Conservation (phyloP, 2,113 vertebrate species). For the Alethe diademata region DNA sequence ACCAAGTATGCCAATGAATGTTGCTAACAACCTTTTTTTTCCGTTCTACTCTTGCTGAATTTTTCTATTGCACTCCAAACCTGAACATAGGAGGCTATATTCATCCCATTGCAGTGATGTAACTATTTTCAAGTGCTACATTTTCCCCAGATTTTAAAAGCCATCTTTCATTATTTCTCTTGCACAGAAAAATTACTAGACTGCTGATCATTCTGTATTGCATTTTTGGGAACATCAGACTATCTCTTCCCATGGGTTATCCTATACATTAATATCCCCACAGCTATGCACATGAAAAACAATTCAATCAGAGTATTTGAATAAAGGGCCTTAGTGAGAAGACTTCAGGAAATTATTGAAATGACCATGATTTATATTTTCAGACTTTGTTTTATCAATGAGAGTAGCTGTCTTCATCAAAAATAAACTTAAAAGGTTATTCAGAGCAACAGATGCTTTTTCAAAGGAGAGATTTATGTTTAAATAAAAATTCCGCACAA, state of each 20-base stretch:
- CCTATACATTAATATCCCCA: background rate
- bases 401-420: background rate
- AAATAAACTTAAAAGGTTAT: conserved; percentile 25
- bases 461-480: background rate
- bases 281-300: background rate
- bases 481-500: background rate
- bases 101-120: background rate
- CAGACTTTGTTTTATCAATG: background rate
- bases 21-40: background rate
- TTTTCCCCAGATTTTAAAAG: background rate
- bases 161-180: background rate
- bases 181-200: background rate
- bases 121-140: background rate
- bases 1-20: fast-evolving
- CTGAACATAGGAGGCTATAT: background rate
- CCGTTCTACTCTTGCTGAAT: background rate
- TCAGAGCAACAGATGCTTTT: background rate
- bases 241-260: background rate
- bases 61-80: background rate
- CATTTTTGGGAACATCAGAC: background rate
- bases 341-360: conserved; percentile 10
- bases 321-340: background rate
- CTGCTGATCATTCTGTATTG: background rate
- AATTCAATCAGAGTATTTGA: background rate
- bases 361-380: background rate